Evolutionary conservation across 2,888 invertebrate species (phyloP), one percentile per base, ranked within the genome.

Genomic region (Synanthedon formicaeformis): DNA sequence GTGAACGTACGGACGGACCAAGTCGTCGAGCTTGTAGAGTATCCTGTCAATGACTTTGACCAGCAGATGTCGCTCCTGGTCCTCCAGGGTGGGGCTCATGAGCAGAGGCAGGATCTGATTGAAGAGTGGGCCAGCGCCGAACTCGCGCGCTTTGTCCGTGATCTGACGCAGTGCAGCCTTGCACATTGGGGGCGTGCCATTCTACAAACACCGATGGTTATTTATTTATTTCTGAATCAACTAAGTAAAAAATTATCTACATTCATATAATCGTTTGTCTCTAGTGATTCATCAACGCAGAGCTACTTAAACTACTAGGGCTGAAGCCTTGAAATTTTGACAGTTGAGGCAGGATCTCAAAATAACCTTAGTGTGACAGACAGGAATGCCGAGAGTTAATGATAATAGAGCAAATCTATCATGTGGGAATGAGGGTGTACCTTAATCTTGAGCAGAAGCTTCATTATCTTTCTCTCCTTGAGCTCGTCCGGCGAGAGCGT

Each of bases 21-120:
- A 89, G 85, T 99, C 99, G 71, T 99, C 99, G 64, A 99, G 85
- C 81, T 99, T 99, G 86, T 99, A 99, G 12, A 99, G 89, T 73
- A 99, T 98, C 51, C 99, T 91, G 87, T 99, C 99, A 66, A 99
- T 99, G 53, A 98, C 98, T 90, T 99, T 99, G 8, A 99, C 99
- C 53, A 99, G 90, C 68, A 99, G 90, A 91, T 99, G 99, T 27
- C 99, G 91, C 77, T 99, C 99, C 81, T 99, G 99, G 82, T 99
- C 99, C 81, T 99, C 99, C 12, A 99, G 88, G 0, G 99, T 99
- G 0, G 99, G 99, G 41, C 98, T 98, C 99, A 99, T 99, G n/a
- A 99, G 91, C 56, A 99, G 88, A 0, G 99, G 99, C 52, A 99
- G 85, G 66, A 99, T 99, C 86, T 99, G 99, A 84, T 99, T 99